Evolutionary conservation across 1,140 invertebrate genomes (phyloP).

Genomic region (Galendromus occidentalis): DNA sequence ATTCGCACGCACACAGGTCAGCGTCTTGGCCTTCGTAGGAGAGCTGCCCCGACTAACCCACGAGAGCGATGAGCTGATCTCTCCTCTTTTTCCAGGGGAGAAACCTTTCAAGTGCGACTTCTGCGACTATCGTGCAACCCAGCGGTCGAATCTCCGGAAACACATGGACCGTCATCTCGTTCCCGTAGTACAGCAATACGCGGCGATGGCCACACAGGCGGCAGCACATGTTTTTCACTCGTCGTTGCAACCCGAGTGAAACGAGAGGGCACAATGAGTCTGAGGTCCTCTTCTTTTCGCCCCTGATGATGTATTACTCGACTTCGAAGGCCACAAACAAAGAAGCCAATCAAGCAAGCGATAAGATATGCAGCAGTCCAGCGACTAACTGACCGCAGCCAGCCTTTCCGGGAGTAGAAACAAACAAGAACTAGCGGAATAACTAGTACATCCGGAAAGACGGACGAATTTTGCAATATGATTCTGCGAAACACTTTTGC

Average conservation of each 20-base stretch:
- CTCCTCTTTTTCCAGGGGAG: neutral
- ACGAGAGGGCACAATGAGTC: neutral
- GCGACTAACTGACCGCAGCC: too few relatives aligned
- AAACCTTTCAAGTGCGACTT: conserved; percentile 8
- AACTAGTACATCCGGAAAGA: too few relatives aligned
- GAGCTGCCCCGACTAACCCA: too few relatives aligned
- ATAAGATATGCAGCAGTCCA: neutral
- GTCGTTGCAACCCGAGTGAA: conserved; percentile 2
- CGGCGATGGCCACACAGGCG: conserved; percentile 1
- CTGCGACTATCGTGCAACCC: conserved; percentile 7
- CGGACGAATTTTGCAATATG: too few relatives aligned
- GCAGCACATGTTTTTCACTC: conserved; percentile 4
- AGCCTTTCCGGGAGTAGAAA: too few relatives aligned
- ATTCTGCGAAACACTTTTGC: too few relatives aligned
- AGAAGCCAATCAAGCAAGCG: neutral
- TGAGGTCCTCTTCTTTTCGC: too few relatives aligned
- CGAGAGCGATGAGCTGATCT: neutral
- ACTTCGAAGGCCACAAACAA: neutral
- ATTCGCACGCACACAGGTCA: conserved; percentile 4
- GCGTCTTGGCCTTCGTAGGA: neutral
- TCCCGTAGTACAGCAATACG: neutral
- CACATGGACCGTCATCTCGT: neutral
- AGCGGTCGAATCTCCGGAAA: conserved; percentile 8
- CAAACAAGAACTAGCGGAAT: too few relatives aligned
- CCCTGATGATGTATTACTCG: too few relatives aligned